A percentile compares a stretch with the other conserved stretches of the same genome.
Evolutionary conservation across 2,888 invertebrate genomes (phyloP).

Genomic region (Cephus nigrinus): DNA sequence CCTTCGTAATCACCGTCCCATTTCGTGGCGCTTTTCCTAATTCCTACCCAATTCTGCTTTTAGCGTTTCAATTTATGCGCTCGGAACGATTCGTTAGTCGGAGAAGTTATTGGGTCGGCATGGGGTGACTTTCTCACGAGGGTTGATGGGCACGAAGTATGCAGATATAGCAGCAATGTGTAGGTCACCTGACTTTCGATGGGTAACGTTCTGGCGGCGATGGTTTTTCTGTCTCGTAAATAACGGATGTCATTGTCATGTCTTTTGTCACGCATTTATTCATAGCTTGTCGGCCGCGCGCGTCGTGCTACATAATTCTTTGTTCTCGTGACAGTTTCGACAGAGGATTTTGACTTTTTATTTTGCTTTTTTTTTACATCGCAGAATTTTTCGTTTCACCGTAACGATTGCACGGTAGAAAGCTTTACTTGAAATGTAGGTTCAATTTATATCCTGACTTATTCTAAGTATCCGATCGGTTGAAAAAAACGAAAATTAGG

Average conservation of each 20-base stretch:
- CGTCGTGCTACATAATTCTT: not conserved
- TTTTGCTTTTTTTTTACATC: not conserved
- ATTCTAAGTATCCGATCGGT: not conserved
- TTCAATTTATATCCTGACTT: not conserved
- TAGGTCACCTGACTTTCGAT: not conserved
- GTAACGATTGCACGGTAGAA: not conserved
- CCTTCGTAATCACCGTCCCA: slow-evolving; percentile 46
- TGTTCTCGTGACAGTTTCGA: not conserved
- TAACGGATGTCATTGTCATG: not conserved
- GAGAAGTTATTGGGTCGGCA: slow-evolving; percentile 13
- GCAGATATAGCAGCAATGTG: not conserved
- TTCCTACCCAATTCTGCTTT: slow-evolving; percentile 63
- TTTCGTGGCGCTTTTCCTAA: slow-evolving; percentile 55
- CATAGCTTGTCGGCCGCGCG: not conserved
- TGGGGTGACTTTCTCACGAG: not conserved
- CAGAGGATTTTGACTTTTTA: not conserved
- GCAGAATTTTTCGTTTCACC: not conserved
- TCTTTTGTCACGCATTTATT: not conserved
- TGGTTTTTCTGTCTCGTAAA: not conserved
- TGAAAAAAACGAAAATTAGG: not conserved
- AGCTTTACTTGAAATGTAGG: not conserved
- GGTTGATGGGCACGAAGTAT: not conserved
- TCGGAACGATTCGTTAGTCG: slow-evolving; percentile 51
- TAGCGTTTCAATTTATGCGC: slow-evolving; percentile 63
- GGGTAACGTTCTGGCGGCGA: not conserved